Base-by-base conservation (phyloP, 2,113 vertebrate species). In the Sprattus sprattus region DNA sequence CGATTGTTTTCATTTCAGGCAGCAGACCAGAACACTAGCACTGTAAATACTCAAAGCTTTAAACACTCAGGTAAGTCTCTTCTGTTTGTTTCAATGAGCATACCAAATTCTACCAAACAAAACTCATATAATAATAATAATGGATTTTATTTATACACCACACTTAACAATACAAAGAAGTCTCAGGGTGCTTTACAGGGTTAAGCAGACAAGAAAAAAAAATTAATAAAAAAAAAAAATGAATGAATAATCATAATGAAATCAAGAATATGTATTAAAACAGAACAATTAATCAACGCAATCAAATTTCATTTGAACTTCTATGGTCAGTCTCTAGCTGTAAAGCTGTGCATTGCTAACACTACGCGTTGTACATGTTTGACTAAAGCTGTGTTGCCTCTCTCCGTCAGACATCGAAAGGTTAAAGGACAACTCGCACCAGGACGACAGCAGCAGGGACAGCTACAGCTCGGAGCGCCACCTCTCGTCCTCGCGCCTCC, bases 391-490 rank as follows among this genome's bases (percentile, higher is more conserved):
- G 16, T 1, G 6, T 20, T 10, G 7, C 49, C 2, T 81, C 2
- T 3, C 11, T n/a, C 22, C 28, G 20, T 88, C 90, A 99, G 98
- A 99, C 89, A 91, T 97, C 0, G 98, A 99, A 90, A 94, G 96
- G 87, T 88, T 97, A 86, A 99, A 97, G 90, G 98, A 99, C 87
- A 96, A 94, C 85, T 94, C 95, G 78, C 98, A 99, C 88, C 96
- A 99, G 0, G 98, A 99, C 8, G 98, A 99, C 64, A 99, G 97
- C 93, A 99, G 97, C 94, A 96, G 97, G 88, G 98, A 99, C 90
- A 98, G 98, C 92, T 98, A 97, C n/a, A 97, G 97, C 87, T 99
- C 97, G 8, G 98, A 99, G 10, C 93, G 97, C 47, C 96, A 98
- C 85, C 92, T 95, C 75, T 93, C 96, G 54, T 95, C 96, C 57